phyloP scores from a whole-genome alignment of 1,140 invertebrate genomes.

The Aleiodes sp. region DNA sequence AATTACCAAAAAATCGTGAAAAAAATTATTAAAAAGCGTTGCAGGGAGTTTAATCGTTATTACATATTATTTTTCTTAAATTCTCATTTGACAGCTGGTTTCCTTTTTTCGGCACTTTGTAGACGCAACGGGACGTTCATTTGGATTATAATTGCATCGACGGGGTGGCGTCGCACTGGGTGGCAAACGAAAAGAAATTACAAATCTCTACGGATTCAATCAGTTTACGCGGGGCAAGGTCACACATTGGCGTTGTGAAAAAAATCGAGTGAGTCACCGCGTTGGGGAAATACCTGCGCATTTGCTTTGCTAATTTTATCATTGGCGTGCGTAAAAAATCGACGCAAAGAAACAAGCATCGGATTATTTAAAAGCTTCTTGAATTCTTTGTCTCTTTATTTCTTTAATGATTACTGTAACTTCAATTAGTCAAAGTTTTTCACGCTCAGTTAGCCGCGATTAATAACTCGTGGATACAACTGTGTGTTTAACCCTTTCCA shows the following conservation, averaged over 20 bases:
- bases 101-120: conserved; percentile 38
- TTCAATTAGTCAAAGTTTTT: conserved; percentile 33
- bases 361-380: too few relatives aligned
- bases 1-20: conserved; percentile 16
- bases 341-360: neutral
- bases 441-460: conserved; percentile 32
- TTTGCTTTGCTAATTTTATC: neutral
- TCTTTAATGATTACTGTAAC: neutral
- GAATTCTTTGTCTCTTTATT: neutral
- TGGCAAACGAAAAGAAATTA: conserved; percentile 16
- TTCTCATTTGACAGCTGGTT: conserved; percentile 27
- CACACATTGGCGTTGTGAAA: neutral
- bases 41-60: conserved; percentile 21
- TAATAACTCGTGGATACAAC: conserved; percentile 32
- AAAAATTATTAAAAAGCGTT: conserved; percentile 23
- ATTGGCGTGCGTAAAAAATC: neutral
- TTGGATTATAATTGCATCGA: conserved; percentile 42
- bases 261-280: conserved; percentile 1
- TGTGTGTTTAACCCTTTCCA: conserved; percentile 28
- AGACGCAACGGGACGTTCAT: conserved; percentile 43
- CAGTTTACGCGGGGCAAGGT: conserved; percentile 2
- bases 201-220: conserved; percentile 8
- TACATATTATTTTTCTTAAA: conserved; percentile 9
- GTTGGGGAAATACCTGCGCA: conserved; percentile 5
- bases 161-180: conserved; percentile 29